A percentile compares a stretch with the other conserved stretches of the same genome.
Evolutionary conservation across 2,888 invertebrate species (phyloP).

Genomic region (Heliconius charithonia): DNA sequence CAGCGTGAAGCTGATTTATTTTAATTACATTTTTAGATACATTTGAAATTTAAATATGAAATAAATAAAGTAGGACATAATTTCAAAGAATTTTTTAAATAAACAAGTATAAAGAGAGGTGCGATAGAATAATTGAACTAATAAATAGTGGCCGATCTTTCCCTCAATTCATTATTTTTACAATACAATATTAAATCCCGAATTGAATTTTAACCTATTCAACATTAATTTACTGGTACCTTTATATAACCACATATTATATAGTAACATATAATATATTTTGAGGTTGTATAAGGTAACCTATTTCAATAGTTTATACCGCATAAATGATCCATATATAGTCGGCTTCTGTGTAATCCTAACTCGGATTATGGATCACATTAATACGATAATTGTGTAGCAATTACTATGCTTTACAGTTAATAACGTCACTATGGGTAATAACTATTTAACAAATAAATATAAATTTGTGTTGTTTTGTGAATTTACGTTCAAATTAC

Average conservation of each 20-base stretch:
- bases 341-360: constrained; percentile 24
- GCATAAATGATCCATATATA: constrained; percentile 16
- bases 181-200: too few relatives aligned
- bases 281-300: constrained; percentile 3
- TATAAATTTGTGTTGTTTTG: neutral
- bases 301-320: constrained; percentile 20
- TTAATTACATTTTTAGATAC: too few relatives aligned
- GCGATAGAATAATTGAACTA: too few relatives aligned
- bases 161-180: too few relatives aligned
- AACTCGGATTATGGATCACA: constrained; percentile 18
- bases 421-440: neutral
- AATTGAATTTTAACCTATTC: neutral
- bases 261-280: neutral
- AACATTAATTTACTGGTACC: neutral
- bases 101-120: too few relatives aligned
- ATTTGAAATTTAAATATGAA: too few relatives aligned
- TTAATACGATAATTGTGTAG: constrained; percentile 18
- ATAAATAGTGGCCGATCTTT: too few relatives aligned
- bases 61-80: too few relatives aligned
- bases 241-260: neutral
- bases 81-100: too few relatives aligned
- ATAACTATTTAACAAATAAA: neutral
- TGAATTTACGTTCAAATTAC: neutral
- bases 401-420: constrained; percentile 15
- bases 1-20: too few relatives aligned